Evolutionary conservation across 1,140 invertebrate genomes (phyloP).

Genomic region (Philopotamus ludificatus): DNA sequence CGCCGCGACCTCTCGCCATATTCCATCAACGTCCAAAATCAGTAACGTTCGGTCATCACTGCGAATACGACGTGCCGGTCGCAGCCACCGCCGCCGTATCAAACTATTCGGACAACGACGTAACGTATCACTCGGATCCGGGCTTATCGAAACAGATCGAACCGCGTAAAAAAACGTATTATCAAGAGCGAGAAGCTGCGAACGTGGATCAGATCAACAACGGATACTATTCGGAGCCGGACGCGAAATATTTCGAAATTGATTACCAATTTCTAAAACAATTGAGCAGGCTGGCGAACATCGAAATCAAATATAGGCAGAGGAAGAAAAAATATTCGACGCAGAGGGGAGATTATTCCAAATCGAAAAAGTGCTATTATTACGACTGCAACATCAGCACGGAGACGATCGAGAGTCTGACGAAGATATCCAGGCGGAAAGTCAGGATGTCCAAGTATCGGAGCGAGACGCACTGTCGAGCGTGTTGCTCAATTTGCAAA

Average conservation of each 20-base stretch:
- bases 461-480: conserved; percentile 45
- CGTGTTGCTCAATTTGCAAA: conserved; percentile 44
- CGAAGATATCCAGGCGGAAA: conserved; percentile 17
- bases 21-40: conserved; percentile 42
- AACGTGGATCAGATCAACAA: conserved; percentile 41
- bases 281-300: conserved; percentile 47
- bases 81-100: conserved; percentile 20
- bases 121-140: conserved; percentile 38
- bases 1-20: conserved; percentile 40
- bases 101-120: conserved; percentile 47
- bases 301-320: conserved; percentile 33
- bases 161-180: conserved; percentile 6
- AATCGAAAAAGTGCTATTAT: conserved; percentile 18
- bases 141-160: conserved; percentile 10
- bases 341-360: conserved; percentile 5
- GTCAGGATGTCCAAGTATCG: conserved; percentile 9
- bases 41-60: conserved; percentile 47
- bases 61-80: conserved; percentile 37
- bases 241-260: conserved; percentile 55
- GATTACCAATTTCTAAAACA: conserved; percentile 55
- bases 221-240: conserved; percentile 54
- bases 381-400: conserved; percentile 15
- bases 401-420: conserved; percentile 8
- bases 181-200: conserved; percentile 15
- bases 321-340: conserved; percentile 17